Conservation (phyloP, 2,797 vertebrate species). For the Danio jaintianensis region DNA sequence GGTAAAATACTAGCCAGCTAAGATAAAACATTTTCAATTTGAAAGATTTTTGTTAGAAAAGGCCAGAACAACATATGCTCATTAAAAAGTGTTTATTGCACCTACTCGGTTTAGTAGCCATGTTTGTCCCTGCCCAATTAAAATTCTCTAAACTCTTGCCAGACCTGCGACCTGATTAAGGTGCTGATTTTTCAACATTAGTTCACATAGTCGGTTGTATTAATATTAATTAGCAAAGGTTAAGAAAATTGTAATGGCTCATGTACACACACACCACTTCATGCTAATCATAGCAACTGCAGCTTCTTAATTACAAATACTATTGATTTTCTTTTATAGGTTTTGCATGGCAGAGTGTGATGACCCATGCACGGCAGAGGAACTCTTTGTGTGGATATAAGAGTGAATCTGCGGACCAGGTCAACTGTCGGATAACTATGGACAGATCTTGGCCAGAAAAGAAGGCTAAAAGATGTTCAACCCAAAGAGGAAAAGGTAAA, state of each 20-base stretch:
- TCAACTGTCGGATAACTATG: slow-evolving; percentile 73
- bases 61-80: slow-evolving; percentile 9
- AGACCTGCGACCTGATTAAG: slow-evolving; percentile 13
- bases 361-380: slow-evolving; percentile 69
- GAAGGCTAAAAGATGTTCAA: slow-evolving; percentile 66
- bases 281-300: background rate
- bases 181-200: slow-evolving; percentile 32
- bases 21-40: slow-evolving; percentile 3
- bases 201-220: slow-evolving; percentile 41
- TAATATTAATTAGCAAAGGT: slow-evolving; percentile 40
- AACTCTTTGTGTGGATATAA: slow-evolving; percentile 69
- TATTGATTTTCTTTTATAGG: slow-evolving; percentile 70
- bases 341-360: slow-evolving; percentile 72
- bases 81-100: slow-evolving; percentile 23
- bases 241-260: slow-evolving; percentile 2
- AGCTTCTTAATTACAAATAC: slow-evolving; percentile 7
- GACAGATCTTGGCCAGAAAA: slow-evolving; percentile 75
- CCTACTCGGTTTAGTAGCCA: background rate
- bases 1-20: slow-evolving; percentile 4
- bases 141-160: slow-evolving; percentile 28
- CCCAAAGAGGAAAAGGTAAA: slow-evolving; percentile 63
- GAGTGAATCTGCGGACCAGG: slow-evolving; percentile 67
- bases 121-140: slow-evolving; percentile 21
- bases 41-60: slow-evolving; percentile 13
- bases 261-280: slow-evolving; percentile 6